phyloP scores from a whole-genome alignment of 2,113 vertebrate species.

The Tyrannus savana region DNA sequence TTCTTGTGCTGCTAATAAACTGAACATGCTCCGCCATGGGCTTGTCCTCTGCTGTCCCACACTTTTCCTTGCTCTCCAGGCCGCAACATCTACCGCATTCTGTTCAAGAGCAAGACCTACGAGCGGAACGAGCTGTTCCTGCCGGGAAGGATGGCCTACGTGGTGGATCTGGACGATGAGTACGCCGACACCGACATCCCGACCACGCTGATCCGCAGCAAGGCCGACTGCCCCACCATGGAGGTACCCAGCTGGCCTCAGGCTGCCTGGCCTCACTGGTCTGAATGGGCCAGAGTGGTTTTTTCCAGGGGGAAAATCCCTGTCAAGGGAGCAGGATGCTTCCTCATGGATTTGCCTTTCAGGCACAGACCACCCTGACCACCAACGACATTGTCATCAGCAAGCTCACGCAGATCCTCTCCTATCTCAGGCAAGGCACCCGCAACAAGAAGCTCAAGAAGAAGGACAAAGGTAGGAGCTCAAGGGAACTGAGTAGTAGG shows the following conservation, averaged over 20 bases:
- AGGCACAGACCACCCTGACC: slow-evolving; percentile 97
- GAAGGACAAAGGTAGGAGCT: slow-evolving; percentile 90
- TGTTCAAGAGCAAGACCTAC: slow-evolving; percentile 86
- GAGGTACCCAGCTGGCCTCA: slow-evolving; percentile 77
- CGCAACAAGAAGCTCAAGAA: slow-evolving; percentile 98
- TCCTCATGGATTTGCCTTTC: slow-evolving; percentile 35
- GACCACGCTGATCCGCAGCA: slow-evolving; percentile 96
- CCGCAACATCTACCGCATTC: slow-evolving; percentile 91
- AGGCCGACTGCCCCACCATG: slow-evolving; percentile 98
- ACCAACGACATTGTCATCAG: slow-evolving; percentile 99
- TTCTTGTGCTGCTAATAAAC: background rate
- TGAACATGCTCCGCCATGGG: background rate
- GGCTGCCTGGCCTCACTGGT: accelerated
- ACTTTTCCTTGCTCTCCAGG: slow-evolving; percentile 62
- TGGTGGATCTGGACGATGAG: slow-evolving; percentile 96
- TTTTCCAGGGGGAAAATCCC: background rate
- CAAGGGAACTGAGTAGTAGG: background rate
- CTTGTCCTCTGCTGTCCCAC: background rate
- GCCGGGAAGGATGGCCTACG: slow-evolving; percentile 95
- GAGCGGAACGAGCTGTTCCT: slow-evolving; percentile 97
- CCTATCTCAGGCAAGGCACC: slow-evolving; percentile 95
- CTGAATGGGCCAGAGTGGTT: background rate
- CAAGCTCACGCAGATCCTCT: slow-evolving; percentile 97
- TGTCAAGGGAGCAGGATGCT: background rate
- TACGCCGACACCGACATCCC: slow-evolving; percentile 97